These are phyloP conservation scores for Hydractinia echinata DNA, from an alignment of 30 jellyfish, hydroid and myxozoan species.

Conservation along the genomic window DNA sequence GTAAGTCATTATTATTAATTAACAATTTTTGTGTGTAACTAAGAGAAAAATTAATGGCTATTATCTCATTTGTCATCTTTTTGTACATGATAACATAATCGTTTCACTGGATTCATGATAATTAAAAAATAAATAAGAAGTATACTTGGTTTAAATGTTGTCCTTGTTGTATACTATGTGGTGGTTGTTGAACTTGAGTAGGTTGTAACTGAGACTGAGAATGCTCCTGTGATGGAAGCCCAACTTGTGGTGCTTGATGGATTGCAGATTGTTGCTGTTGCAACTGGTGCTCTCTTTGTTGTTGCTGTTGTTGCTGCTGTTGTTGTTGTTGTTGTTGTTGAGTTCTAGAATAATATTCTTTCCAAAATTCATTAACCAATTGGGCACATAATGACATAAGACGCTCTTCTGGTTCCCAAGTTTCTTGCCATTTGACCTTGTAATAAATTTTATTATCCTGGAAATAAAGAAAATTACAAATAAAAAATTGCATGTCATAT, in stretches of 20 bases:
- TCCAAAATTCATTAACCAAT: slow-evolving; percentile 26
- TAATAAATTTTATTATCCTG: slow-evolving; percentile 38
- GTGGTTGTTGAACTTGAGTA: slow-evolving; percentile 12
- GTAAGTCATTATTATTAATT: too few relatives aligned
- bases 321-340: slow-evolving; percentile 31
- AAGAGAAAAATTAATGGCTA: too few relatives aligned
- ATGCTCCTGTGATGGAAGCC: slow-evolving; percentile 2
- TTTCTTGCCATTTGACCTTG: slow-evolving; percentile 41
- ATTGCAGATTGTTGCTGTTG: background rate
- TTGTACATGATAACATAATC: too few relatives aligned
- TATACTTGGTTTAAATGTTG: background rate
- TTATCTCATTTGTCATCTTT: too few relatives aligned
- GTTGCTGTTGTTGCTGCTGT: slow-evolving; percentile 15
- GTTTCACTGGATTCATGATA: too few relatives aligned
- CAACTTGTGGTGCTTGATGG: background rate
- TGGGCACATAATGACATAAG: slow-evolving; percentile 26
- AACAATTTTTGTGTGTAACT: too few relatives aligned
- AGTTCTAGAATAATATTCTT: slow-evolving; percentile 22
- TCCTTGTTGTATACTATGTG: background rate
- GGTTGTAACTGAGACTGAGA: background rate
- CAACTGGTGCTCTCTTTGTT: background rate
- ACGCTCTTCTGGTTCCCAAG: slow-evolving; percentile 45
- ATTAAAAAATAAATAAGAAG: too few relatives aligned
- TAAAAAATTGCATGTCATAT: too few relatives aligned
- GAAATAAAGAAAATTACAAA: background rate